Percentiles rank a stretch among this genome's conserved stretches.
Conservation (phyloP, 2,113 vertebrate genomes). For the Corapipo altera region DNA sequence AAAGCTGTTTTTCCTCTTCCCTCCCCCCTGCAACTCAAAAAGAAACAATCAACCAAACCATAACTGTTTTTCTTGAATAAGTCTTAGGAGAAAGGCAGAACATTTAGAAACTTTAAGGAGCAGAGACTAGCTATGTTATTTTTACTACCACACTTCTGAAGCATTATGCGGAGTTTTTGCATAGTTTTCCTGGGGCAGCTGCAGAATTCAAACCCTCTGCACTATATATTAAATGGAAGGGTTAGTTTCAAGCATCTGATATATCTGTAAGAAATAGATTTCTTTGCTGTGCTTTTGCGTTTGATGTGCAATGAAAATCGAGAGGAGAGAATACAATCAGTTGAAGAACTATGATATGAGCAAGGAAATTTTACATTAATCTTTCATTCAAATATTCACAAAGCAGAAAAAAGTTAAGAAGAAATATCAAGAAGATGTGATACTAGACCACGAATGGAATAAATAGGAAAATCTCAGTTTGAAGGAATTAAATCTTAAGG, state of each 20-base stretch:
- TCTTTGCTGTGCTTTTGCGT: neutral
- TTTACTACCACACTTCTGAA: neutral
- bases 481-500: neutral
- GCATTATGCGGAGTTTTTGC: neutral
- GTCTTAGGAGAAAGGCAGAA: neutral
- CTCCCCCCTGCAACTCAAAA: neutral
- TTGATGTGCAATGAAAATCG: neutral
- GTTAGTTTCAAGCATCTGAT: slow-evolving; percentile 2
- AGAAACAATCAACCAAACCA: neutral
- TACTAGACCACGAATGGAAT: neutral
- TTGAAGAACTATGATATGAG: neutral
- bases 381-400: slow-evolving; percentile 2
- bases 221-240: neutral
- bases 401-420: neutral
- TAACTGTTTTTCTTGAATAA: neutral
- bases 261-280: neutral
- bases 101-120: neutral
- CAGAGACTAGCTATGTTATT: neutral
- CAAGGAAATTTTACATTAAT: neutral
- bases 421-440: neutral
- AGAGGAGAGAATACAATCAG: neutral
- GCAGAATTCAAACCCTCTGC: neutral
- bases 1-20: neutral
- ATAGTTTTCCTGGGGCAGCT: neutral
- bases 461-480: neutral